Conservation (phyloP, 1,140 invertebrate species). For the Drosophila quadrilineata region DNA sequence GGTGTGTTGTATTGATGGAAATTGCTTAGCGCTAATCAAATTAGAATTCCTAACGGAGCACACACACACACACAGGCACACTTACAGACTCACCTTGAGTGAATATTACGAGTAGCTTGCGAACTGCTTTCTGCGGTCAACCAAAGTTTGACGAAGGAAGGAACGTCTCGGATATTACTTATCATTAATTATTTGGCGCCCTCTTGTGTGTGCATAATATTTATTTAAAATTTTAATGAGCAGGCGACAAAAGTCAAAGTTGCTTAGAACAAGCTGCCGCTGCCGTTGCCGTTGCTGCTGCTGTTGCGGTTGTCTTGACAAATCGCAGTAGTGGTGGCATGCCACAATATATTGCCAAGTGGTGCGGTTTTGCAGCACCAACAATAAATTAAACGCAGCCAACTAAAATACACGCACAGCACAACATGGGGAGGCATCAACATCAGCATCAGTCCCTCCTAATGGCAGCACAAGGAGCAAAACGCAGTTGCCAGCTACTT, state of each 20-base stretch:
- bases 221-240: constrained; percentile 52
- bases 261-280: background rate
- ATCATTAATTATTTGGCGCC: constrained; percentile 49
- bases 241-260: constrained; percentile 31
- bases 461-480: constrained; percentile 3
- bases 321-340: constrained; percentile 32
- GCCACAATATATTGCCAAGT: constrained; percentile 45
- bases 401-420: constrained; percentile 16
- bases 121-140: constrained; percentile 38
- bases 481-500: constrained; percentile 33
- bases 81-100: constrained; percentile 33
- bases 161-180: constrained; percentile 40
- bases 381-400: constrained; percentile 34
- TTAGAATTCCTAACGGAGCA: constrained; percentile 18
- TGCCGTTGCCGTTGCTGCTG: background rate
- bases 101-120: constrained; percentile 18
- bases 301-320: constrained; percentile 33
- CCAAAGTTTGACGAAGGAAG: constrained; percentile 34
- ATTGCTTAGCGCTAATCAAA: constrained; percentile 30
- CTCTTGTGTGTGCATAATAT: constrained; percentile 27
- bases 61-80: constrained; percentile 2
- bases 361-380: constrained; percentile 26
- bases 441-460: no score
- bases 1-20: constrained; percentile 5
- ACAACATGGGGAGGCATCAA: background rate